phyloP scores from a whole-genome alignment of 2,888 invertebrate species.

The Deilephila porcellus region DNA sequence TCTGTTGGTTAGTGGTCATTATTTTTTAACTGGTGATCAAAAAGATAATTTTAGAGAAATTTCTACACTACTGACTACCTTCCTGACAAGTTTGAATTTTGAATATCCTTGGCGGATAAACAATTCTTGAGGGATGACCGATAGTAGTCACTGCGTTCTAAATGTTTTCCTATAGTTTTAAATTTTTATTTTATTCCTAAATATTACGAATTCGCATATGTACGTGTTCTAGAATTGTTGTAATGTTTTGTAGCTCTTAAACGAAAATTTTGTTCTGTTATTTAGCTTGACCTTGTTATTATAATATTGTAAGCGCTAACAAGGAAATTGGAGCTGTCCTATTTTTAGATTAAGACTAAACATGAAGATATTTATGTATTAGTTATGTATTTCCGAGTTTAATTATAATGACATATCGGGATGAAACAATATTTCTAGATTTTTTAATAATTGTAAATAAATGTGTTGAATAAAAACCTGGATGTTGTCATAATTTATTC shows the following conservation, averaged over 20 bases:
- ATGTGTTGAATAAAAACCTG: not conserved
- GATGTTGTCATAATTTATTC: not conserved
- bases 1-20: too few relatives aligned
- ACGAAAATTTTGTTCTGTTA: not conserved
- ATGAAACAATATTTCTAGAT: not conserved
- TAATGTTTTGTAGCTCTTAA: not conserved
- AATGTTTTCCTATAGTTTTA: too few relatives aligned
- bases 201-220: too few relatives aligned
- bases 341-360: not conserved
- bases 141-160: too few relatives aligned
- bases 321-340: not conserved
- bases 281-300: not conserved
- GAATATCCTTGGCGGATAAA: too few relatives aligned
- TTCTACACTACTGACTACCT: too few relatives aligned
- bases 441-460: conserved; percentile 22
- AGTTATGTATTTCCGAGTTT: not conserved
- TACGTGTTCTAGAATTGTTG: too few relatives aligned
- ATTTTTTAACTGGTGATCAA: too few relatives aligned
- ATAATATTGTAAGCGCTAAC: not conserved
- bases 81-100: too few relatives aligned
- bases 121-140: too few relatives aligned
- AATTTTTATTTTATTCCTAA: too few relatives aligned
- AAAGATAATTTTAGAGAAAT: too few relatives aligned
- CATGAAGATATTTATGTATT: not conserved
- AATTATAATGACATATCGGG: not conserved